These are phyloP conservation scores for Zosterops pallidus DNA, from an alignment of 2,113 vertebrate genomes.

Conservation along the genomic window DNA sequence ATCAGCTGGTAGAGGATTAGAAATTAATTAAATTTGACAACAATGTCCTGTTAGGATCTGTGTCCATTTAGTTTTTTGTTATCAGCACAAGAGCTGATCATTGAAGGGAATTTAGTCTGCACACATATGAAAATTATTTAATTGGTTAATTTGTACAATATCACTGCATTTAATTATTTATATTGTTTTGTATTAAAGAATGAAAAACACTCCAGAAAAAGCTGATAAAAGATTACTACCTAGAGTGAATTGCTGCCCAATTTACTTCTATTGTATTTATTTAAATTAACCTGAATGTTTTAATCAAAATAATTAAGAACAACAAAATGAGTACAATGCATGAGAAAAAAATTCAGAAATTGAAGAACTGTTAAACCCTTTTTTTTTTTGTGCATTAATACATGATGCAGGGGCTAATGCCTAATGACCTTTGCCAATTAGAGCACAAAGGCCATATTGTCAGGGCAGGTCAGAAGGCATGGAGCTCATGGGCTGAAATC, in stretches of 20 bases:
- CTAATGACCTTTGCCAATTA: not conserved
- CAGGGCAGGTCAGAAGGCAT: not conserved
- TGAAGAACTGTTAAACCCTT: not conserved
- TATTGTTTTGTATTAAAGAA: not conserved
- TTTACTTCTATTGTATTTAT: not conserved
- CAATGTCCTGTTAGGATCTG: not conserved
- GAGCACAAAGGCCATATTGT: not conserved
- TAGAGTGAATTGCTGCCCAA: not conserved
- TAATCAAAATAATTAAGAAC: not conserved
- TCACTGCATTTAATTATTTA: not conserved
- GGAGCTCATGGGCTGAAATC: not conserved
- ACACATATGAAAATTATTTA: not conserved
- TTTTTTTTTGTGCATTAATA: not conserved
- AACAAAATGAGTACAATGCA: not conserved
- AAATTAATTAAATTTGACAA: not conserved
- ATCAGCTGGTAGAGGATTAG: not conserved
- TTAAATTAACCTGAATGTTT: slow-evolving; percentile 9
- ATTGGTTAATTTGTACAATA: not conserved
- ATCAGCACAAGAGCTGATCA: not conserved
- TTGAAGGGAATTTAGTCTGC: not conserved
- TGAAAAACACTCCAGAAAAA: not conserved
- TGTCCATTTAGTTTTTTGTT: not conserved
- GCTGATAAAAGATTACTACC: not conserved
- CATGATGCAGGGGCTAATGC: not conserved
- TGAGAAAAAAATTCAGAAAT: not conserved